Evolutionary conservation across 2,797 vertebrate genomes (phyloP), one percentile per base, ranked within the genome.

Genomic region (Amniataba percoides): DNA sequence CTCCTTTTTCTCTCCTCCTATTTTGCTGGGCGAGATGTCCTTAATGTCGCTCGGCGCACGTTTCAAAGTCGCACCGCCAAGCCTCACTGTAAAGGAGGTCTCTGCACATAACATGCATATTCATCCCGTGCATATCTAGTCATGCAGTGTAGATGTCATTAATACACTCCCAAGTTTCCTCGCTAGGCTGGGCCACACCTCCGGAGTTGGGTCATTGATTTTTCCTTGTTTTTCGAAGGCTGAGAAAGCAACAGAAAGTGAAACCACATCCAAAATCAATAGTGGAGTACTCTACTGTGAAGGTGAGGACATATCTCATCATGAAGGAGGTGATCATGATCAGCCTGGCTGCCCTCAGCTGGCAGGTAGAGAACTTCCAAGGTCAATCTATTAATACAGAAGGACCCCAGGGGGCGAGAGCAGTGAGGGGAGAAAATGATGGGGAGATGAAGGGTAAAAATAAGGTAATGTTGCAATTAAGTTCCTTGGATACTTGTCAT

Each of bases 261-360:
- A 93, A 91, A 89, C 81, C 72, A 70, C 80, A 84, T 79, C 77
- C 74, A 79, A 55, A 92, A 94, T 94, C 92, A 80, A 93, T 93
- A 84, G 25, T 14, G 15, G 82, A 87, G 81, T 84, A 86, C 87
- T 88, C 78, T 73, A 77, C 56, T 80, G 70, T 13, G 61, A 76
- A 85, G 72, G 77, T 80, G 84, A 87, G 80, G 74, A 78, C 82
- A 80, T 78, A 71, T 70, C 76, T 87, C 62, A 78, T 67, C 40
- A 55, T 31, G 63, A 80, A 77, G 79, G 69, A 63, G 43, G 65
- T 6, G 67, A 72, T 75, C 49, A 69, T 82, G 52, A 83, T 71
- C 46, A 60, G 60, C 34, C 70, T 48, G 52, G 53, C 55, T 82
- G 71, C 71, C 77, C 79, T 81, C 64, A 65, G 34, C 61, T 72